Conservation (phyloP, 2,113 vertebrate species). For the Alosa alosa region DNA sequence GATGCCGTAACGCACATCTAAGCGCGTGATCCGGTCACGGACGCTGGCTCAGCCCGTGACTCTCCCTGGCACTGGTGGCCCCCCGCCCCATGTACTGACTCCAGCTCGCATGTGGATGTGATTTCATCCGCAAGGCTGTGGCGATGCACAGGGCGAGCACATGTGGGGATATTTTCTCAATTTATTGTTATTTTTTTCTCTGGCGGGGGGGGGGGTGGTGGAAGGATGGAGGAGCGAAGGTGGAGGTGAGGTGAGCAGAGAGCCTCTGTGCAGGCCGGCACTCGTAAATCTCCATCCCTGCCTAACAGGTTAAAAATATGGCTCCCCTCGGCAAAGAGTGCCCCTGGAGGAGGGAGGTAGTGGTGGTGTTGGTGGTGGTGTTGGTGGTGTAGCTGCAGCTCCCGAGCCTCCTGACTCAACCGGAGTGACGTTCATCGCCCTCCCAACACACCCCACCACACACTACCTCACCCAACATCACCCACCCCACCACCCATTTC, state of each 20-base stretch:
- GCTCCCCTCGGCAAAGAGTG: constrained; percentile 28
- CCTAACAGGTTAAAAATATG: constrained; percentile 66
- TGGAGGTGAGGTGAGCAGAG: not conserved
- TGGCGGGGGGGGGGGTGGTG: constrained; percentile 51
- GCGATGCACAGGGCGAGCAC: constrained; percentile 54
- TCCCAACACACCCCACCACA: constrained; percentile 51
- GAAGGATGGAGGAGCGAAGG: constrained; percentile 50
- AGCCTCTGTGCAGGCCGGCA: constrained; percentile 59
- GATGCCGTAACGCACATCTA: not conserved
- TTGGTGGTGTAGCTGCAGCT: not conserved
- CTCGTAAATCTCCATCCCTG: constrained; percentile 60
- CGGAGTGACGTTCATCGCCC: constrained; percentile 5
- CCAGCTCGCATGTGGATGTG: constrained; percentile 27
- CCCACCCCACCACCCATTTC: not conserved
- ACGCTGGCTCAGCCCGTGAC: not conserved
- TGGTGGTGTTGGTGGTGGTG: not conserved
- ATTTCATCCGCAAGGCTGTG: constrained; percentile 45
- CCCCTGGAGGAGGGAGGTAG: constrained; percentile 43
- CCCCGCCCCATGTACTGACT: not conserved
- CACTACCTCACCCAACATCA: constrained; percentile 43
- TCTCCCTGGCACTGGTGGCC: not conserved
- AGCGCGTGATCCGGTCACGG: not conserved
- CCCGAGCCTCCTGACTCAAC: constrained; percentile 14
- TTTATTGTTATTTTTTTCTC: constrained; percentile 47
- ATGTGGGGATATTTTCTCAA: not conserved